Base-by-base conservation (phyloP, 1,140 invertebrate genomes). In the Procambarus virginalis region DNA sequence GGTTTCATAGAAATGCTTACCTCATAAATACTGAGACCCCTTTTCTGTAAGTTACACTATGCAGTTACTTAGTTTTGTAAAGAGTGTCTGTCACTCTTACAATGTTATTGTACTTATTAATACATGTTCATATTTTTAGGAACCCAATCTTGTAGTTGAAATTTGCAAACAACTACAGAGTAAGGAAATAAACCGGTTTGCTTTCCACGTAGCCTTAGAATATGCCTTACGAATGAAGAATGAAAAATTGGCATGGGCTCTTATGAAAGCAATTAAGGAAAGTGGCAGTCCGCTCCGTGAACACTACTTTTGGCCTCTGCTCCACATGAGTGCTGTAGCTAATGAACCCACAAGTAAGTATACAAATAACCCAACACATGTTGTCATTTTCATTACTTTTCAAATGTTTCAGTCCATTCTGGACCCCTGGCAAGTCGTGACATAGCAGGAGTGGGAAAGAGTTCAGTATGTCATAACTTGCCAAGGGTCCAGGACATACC, bases 271-370 rank as follows among this genome's bases (percentile, higher is more conserved):
- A 17, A 45, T 87, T 5, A 87, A 87, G 14, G 49, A 70, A 2
- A 58, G 9, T 8, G 86, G 78, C 6, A 34, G 45, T 22, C 86
- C 77, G 4, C n/a, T 87, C 8, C 20, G 86, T 45, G 55, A 87
- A 73, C 86, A 87, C 64, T 87, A 87, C 10, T 87, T 87, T 45
- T 87, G 86, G 86, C 86, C 86, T 8, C 46, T 87, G 3, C 48
- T 87, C 14, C 60, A 77, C n/a, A 58, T 79, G n/a, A 80, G 49
- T 68, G 60, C 86, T 55, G 46, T 80, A 9, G 49, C 46, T 2
- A 60, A 14, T 46, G 48, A 80, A 12, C 64, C 86, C 5, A 49
- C 78, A 10, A 70, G 86, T 87, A 81, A 70, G 86, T 73, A 17
- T 46, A 6, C 55, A 58, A 17, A 68, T 68, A 68, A 68, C 64